Percentiles rank a stretch among this genome's conserved stretches.
phyloP scores from a whole-genome alignment of 2,113 vertebrate genomes.

The Melanerpes formicivorus region DNA sequence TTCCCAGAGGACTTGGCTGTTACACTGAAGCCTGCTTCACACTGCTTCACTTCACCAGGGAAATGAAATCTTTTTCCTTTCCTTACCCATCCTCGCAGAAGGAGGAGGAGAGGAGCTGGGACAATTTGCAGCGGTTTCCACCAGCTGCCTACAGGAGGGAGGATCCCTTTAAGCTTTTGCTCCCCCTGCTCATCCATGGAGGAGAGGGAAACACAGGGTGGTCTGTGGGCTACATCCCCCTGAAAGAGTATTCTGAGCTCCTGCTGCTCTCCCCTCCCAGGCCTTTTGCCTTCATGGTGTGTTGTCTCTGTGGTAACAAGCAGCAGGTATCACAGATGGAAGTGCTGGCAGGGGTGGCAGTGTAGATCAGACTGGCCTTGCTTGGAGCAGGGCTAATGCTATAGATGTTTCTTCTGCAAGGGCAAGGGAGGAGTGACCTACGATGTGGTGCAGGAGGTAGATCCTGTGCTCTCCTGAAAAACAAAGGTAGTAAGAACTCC shows the following conservation, averaged over 20 bases:
- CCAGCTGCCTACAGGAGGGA: neutral
- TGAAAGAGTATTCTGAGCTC: neutral
- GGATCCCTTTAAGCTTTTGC: neutral
- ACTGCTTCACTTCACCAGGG: neutral
- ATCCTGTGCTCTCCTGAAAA: neutral
- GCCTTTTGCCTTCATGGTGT: neutral
- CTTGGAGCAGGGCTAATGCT: neutral
- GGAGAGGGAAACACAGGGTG: neutral
- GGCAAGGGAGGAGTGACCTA: neutral
- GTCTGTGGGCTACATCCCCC: neutral
- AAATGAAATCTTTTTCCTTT: neutral
- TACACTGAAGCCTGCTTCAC: neutral
- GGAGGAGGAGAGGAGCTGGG: neutral
- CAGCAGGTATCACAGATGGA: neutral
- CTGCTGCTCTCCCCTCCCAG: slow-evolving; percentile 20
- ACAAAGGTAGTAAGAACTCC: neutral
- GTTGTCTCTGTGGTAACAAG: neutral
- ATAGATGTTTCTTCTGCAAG: neutral
- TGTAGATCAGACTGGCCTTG: neutral
- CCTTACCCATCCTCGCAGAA: neutral
- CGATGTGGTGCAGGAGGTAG: neutral
- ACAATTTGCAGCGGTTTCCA: neutral
- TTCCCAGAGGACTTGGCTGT: neutral
- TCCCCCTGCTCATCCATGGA: neutral
- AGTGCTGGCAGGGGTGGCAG: neutral